Conservation (phyloP, 2,797 vertebrate genomes). For the Semotilus atromaculatus region DNA sequence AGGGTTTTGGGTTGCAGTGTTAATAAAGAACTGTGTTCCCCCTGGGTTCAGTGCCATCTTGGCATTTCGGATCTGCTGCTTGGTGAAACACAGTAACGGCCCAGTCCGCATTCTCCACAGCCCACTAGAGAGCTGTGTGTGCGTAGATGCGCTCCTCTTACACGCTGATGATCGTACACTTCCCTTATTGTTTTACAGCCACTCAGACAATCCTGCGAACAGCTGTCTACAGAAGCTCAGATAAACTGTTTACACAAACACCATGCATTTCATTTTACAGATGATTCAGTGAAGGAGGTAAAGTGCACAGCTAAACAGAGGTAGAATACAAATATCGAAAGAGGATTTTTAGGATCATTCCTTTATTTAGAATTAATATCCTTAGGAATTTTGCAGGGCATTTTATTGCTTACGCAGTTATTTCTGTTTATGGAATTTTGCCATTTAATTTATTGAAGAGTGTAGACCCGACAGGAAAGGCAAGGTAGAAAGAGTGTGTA, state of each 20-base stretch:
- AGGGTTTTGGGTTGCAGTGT: constrained; percentile 77
- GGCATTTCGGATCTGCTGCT: constrained; percentile 72
- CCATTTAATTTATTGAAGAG: not conserved
- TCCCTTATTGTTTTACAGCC: constrained; percentile 59
- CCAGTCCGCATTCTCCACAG: constrained; percentile 64
- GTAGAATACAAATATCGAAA: not conserved
- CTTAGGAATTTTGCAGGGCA: not conserved
- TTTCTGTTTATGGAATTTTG: not conserved
- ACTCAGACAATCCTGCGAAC: constrained; percentile 59
- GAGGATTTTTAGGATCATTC: not conserved
- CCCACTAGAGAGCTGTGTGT: constrained; percentile 55
- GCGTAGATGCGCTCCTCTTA: constrained; percentile 43
- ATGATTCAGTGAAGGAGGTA: constrained; percentile 10
- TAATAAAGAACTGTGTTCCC: constrained; percentile 75
- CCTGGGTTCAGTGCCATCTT: constrained; percentile 75
- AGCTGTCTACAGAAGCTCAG: constrained; percentile 57
- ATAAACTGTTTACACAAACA: constrained; percentile 60
- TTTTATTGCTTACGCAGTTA: not conserved
- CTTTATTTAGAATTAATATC: constrained; percentile 2
- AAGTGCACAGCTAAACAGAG: constrained; percentile 11
- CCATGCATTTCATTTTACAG: constrained; percentile 39
- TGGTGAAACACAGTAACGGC: constrained; percentile 72
- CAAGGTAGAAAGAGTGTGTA: not conserved
- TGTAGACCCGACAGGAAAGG: not conserved
- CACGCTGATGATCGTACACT: constrained; percentile 44